Conservation (phyloP, 2,888 invertebrate species). For the Athalia circularis region DNA sequence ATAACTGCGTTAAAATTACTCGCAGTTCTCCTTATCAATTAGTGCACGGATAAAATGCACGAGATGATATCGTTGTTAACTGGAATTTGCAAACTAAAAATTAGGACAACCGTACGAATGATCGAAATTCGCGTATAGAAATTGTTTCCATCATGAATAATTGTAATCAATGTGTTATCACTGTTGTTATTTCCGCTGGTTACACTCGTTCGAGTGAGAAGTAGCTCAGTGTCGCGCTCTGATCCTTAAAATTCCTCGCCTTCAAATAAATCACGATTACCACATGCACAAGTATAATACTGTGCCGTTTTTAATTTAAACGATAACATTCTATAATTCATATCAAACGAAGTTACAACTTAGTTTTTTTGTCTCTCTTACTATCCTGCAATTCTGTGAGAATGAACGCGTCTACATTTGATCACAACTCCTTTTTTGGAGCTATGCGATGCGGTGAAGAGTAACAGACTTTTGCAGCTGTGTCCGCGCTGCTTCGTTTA, state of each 20-base stretch:
- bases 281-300: not conserved
- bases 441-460: conserved; percentile 14
- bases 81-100: too few relatives aligned
- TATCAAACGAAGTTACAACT: not conserved
- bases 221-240: not conserved
- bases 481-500: not conserved
- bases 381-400: too few relatives aligned
- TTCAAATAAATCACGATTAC: not conserved
- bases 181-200: not conserved
- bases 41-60: too few relatives aligned
- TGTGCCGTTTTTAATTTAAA: conserved; percentile 10
- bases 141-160: not conserved
- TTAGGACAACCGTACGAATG: too few relatives aligned
- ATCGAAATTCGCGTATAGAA: too few relatives aligned
- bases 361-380: not conserved
- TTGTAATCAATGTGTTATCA: not conserved
- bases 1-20: too few relatives aligned
- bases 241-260: not conserved
- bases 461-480: conserved; percentile 32
- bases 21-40: not conserved
- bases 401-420: conserved; percentile 1
- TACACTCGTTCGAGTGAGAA: not conserved
- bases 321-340: not conserved
- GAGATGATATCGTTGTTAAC: too few relatives aligned
- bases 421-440: conserved; percentile 42